A percentile compares a stretch with the other conserved stretches of the same genome.
Evolutionary conservation across 2,113 vertebrate species (phyloP).

Genomic region (Rhinolophus sinicus): DNA sequence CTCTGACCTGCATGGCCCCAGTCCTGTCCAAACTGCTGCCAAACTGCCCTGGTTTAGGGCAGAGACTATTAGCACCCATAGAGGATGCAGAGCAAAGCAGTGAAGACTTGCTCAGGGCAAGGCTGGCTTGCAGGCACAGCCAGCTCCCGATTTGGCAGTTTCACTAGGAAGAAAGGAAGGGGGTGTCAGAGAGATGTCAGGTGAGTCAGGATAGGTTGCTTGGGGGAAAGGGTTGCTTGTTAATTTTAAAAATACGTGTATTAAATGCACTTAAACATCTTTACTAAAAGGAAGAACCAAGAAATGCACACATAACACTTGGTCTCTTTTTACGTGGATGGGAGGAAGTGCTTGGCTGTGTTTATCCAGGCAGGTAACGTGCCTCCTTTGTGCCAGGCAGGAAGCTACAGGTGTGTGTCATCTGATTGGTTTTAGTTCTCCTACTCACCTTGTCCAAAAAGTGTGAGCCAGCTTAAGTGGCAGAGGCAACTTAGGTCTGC

Average conservation of each 20-base stretch:
- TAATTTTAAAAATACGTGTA: not conserved
- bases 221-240: not conserved
- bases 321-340: not conserved
- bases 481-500: not conserved
- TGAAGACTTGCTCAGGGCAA: too few relatives aligned
- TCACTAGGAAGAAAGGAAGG: not conserved
- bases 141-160: fast-evolving
- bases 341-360: not conserved
- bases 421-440: not conserved
- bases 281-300: not conserved
- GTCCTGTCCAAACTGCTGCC: fast-evolving
- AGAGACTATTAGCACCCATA: not conserved
- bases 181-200: not conserved
- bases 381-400: too few relatives aligned
- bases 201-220: not conserved
- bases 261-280: not conserved
- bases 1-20: not conserved
- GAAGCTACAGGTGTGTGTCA: fast-evolving
- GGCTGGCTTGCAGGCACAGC: not conserved
- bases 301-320: not conserved
- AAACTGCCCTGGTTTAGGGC: not conserved
- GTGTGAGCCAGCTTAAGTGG: too few relatives aligned
- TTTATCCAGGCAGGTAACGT: not conserved
- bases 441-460: not conserved
- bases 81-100: too few relatives aligned